Evolutionary conservation across 2,888 invertebrate species (phyloP).

Genomic region (Lamellibrachia columna): DNA sequence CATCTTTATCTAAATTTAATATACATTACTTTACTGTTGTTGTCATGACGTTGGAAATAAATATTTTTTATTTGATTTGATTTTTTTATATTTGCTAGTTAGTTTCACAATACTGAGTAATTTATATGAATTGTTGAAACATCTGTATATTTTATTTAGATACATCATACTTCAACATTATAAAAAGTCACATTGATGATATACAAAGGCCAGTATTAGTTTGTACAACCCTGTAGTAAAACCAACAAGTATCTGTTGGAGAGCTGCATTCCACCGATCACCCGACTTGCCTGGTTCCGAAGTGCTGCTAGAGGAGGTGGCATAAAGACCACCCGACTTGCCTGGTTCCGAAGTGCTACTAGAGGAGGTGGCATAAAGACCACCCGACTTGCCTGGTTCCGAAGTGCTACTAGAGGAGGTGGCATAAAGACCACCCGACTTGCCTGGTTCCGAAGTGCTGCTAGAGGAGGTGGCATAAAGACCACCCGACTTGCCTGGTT

Average conservation of each 20-base stretch:
- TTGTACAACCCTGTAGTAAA: neutral
- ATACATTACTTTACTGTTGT: too few species aligned
- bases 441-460: conserved; percentile 54
- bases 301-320: too few species aligned
- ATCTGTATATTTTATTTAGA: neutral
- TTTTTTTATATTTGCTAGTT: too few species aligned
- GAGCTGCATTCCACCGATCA: conserved; percentile 16
- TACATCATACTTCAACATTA: neutral
- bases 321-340: too few species aligned
- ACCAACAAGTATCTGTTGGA: neutral
- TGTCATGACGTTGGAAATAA: too few species aligned
- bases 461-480: conserved; percentile 42
- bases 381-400: conserved; percentile 57
- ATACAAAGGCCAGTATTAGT: neutral
- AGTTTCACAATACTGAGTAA: neutral
- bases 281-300: too few species aligned
- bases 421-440: conserved; percentile 26
- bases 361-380: too few species aligned
- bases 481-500: conserved; percentile 49
- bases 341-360: too few species aligned
- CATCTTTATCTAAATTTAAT: too few species aligned
- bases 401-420: conserved; percentile 49
- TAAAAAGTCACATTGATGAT: neutral
- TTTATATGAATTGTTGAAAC: neutral
- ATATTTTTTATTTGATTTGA: too few species aligned